These are phyloP conservation scores for Chionoecetes opilio DNA, from an alignment of 1,140 invertebrate genomes.

Conservation along the genomic window DNA sequence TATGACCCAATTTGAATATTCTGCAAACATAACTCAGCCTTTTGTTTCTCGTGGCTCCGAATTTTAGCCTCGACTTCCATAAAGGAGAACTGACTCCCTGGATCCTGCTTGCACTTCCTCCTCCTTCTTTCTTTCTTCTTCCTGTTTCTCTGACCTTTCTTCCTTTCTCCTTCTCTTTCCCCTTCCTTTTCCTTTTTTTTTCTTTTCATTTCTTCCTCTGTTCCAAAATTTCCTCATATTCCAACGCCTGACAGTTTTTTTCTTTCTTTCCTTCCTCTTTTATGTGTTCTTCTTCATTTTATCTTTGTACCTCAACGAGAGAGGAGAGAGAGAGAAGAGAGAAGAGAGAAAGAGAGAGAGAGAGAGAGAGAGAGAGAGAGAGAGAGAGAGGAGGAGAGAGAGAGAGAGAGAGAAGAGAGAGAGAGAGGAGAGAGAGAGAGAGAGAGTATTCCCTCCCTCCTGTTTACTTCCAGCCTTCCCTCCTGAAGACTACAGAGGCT, in stretches of 20 bases:
- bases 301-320: too few species aligned
- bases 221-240: too few species aligned
- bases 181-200: too few species aligned
- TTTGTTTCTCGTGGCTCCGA: constrained; percentile 67
- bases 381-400: neutral
- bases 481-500: constrained; percentile 2
- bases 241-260: too few species aligned
- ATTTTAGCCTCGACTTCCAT: constrained; percentile 10
- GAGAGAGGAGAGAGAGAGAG: neutral
- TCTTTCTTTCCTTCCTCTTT: too few species aligned
- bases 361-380: neutral
- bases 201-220: too few species aligned
- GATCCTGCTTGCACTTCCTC: neutral
- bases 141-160: neutral
- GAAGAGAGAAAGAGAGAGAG: neutral
- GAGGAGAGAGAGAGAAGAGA: constrained; percentile 20
- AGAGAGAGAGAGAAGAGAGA: neutral
- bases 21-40: constrained; percentile 64
- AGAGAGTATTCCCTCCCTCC: neutral
- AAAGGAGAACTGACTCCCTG: neutral
- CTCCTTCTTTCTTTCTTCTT: neutral
- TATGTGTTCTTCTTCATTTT: too few species aligned
- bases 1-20: constrained; percentile 74
- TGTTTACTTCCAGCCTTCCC: constrained; percentile 7
- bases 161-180: too few species aligned